These are phyloP conservation scores for Platyura marginata DNA, from an alignment of 1,140 invertebrate genomes.

Conservation along the genomic window DNA sequence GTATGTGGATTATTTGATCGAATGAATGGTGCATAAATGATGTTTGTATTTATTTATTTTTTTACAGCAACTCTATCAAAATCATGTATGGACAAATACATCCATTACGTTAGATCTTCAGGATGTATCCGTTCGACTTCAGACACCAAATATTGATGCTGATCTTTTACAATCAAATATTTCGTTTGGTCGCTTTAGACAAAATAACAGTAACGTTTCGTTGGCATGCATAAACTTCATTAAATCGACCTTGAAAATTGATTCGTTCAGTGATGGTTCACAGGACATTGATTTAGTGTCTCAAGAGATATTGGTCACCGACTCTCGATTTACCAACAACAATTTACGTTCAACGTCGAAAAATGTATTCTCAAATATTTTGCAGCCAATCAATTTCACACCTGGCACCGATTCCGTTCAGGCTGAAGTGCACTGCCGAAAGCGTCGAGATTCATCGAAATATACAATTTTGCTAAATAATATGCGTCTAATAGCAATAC, in stretches of 20 bases:
- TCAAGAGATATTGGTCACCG: conserved; percentile 73
- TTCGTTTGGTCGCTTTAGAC: not conserved
- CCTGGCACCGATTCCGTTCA: conserved; percentile 45
- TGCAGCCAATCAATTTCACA: conserved; percentile 49
- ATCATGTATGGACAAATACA: conserved; percentile 46
- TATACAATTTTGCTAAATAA: conserved; percentile 89
- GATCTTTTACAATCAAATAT: not conserved
- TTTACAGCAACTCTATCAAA: no score
- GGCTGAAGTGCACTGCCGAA: conserved; percentile 68
- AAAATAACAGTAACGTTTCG: conserved; percentile 26
- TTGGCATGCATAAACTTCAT: conserved; percentile 84
- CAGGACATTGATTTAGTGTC: conserved; percentile 88
- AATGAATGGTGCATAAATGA: no score
- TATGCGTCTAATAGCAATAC: conserved; percentile 82
- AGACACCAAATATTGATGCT: conserved; percentile 23
- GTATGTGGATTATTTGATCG: not conserved
- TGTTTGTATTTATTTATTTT: no score
- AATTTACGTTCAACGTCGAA: conserved; percentile 15
- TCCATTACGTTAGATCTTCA: conserved; percentile 69
- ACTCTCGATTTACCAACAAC: conserved; percentile 34
- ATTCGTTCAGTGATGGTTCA: conserved; percentile 68
- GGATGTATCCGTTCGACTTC: conserved; percentile 66
- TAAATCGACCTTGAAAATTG: conserved; percentile 66
- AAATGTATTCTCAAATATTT: conserved; percentile 80
- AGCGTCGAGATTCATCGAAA: conserved; percentile 45